Evolutionary conservation across 53 echinoderm and acorn worm genomes (phyloP).

Genomic region (Paelopatides confundens): DNA sequence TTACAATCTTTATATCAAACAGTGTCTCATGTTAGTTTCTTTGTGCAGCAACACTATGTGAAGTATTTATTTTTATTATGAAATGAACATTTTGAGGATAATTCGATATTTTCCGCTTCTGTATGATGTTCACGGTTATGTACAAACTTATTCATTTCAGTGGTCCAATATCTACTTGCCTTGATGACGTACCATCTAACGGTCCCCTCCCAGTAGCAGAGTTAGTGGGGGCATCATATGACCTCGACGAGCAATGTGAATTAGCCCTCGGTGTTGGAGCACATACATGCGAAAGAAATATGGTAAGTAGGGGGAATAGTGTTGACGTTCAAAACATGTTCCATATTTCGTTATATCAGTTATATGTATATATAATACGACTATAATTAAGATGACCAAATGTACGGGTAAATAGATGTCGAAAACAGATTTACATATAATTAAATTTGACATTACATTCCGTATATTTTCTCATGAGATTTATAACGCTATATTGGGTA

Average conservation of each 20-base stretch:
- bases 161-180: constrained; percentile 69
- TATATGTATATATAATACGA: background rate
- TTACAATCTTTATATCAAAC: no score
- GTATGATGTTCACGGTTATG: no score
- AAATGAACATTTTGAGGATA: no score
- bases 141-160: constrained; percentile 9
- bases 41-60: no score
- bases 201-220: constrained; percentile 69
- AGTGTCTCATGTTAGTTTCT: no score
- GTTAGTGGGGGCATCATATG: constrained; percentile 66
- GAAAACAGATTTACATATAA: no score
- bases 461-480: background rate
- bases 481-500: no score
- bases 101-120: no score
- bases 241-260: constrained; percentile 66
- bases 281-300: constrained; percentile 11
- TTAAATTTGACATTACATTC: background rate
- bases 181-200: constrained; percentile 72
- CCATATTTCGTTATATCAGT: background rate
- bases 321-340: background rate
- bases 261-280: constrained; percentile 69
- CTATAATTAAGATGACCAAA: background rate
- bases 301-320: background rate
- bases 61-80: no score
- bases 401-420: no score